phyloP scores from a whole-genome alignment of 35 echinoderm and acorn worm genomes.

The Heliocidaris tuberculata region DNA sequence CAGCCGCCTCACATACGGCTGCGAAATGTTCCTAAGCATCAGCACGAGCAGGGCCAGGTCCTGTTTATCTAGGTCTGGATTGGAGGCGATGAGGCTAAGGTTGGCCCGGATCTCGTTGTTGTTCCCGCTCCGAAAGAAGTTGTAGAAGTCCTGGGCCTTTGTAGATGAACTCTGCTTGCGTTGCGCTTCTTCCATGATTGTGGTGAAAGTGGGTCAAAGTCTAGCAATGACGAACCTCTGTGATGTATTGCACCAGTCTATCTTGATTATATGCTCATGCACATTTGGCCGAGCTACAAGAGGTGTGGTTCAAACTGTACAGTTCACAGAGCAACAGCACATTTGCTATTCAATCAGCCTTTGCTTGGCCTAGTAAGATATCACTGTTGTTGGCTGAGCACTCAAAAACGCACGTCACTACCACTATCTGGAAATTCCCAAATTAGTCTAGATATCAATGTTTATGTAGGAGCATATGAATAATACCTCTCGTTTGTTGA shows the following conservation, averaged over 20 bases:
- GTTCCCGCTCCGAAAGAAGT: constrained; percentile 81
- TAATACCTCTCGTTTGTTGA: not conserved
- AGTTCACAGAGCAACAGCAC: not conserved
- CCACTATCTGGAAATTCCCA: not conserved
- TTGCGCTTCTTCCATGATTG: constrained; percentile 16
- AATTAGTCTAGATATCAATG: not conserved
- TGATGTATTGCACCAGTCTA: not conserved
- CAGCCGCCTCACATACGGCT: constrained; percentile 51
- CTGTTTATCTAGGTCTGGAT: constrained; percentile 65
- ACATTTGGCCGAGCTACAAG: not conserved
- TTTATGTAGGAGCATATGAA: not conserved
- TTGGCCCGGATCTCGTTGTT: constrained; percentile 68
- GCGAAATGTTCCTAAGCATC: constrained; percentile 60
- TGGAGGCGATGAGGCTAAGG: constrained; percentile 52
- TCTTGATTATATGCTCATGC: not conserved
- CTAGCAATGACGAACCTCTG: not conserved
- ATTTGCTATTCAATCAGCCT: not conserved
- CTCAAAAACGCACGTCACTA: not conserved
- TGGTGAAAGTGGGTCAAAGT: not conserved
- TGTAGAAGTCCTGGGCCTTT: constrained; percentile 74
- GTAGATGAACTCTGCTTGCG: not conserved
- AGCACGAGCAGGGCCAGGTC: constrained; percentile 83
- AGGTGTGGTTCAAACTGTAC: not conserved
- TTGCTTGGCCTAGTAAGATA: not conserved
- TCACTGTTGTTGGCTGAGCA: too few relatives aligned